A percentile compares a stretch with the other conserved stretches of the same genome.
Conservation (phyloP, 2,113 vertebrate species). For the Stigmatopora nigra region DNA sequence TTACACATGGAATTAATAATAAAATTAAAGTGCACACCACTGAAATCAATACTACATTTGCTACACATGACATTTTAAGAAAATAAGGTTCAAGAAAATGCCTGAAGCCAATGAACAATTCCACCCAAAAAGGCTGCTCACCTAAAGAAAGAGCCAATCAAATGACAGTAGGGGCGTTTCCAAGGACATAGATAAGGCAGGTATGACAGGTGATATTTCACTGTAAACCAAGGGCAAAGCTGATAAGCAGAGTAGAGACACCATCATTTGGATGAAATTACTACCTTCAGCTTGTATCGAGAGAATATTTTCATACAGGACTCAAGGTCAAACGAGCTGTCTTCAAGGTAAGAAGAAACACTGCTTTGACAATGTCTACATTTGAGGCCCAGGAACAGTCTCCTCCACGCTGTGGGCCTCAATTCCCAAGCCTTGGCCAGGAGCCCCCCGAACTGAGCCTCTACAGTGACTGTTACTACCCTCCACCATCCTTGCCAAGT, state of each 20-base stretch:
- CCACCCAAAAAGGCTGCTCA: conserved; percentile 38
- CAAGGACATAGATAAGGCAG: conserved; percentile 64
- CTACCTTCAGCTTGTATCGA: conserved; percentile 4
- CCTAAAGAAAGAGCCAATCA: conserved; percentile 62
- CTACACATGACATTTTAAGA: conserved; percentile 23
- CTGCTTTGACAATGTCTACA: conserved; percentile 78
- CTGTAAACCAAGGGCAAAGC: conserved; percentile 63
- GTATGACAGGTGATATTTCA: conserved; percentile 66
- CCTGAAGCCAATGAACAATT: conserved; percentile 42
- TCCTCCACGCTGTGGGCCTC: conserved; percentile 87
- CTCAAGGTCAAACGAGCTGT: conserved; percentile 8
- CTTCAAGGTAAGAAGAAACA: conserved; percentile 42
- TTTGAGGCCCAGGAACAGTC: conserved; percentile 84
- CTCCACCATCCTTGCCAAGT: conserved; percentile 84
- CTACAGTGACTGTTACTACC: conserved; percentile 92
- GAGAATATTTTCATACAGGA: conserved; percentile 1
- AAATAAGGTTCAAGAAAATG: conserved; percentile 47
- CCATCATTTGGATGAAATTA: conserved; percentile 4
- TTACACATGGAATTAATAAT: conserved; percentile 5
- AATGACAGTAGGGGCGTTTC: conserved; percentile 56
- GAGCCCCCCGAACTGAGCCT: conserved; percentile 92
- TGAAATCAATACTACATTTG: conserved; percentile 7
- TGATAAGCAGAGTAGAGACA: conserved; percentile 22
- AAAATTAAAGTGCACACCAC: background rate
- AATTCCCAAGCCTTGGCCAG: conserved; percentile 92